These are phyloP conservation scores for Drosophila silvestris DNA, from an alignment of 2,888 invertebrate genomes.

Conservation along the genomic window DNA sequence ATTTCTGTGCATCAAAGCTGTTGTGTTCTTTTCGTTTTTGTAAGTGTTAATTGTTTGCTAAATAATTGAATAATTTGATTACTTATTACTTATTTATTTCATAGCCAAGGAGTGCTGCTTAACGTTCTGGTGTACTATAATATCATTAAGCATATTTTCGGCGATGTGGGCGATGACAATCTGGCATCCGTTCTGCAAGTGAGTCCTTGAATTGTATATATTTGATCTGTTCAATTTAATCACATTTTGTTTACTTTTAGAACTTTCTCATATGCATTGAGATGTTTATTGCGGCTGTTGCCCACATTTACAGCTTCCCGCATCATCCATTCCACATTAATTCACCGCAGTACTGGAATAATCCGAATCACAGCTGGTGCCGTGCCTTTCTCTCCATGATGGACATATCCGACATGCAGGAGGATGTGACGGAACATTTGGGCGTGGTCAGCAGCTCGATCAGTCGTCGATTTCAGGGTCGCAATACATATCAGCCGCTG, in stretches of 20 bases:
- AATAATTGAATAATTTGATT: neutral
- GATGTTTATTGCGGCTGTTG: conserved; percentile 98
- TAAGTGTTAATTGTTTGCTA: conserved; percentile 87
- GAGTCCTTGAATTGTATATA: conserved; percentile 43
- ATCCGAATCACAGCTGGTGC: conserved; percentile 87
- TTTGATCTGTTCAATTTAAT: neutral
- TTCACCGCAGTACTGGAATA: conserved; percentile 86
- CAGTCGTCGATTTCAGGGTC: conserved; percentile 91
- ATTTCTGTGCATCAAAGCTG: conserved; percentile 98
- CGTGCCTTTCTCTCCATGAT: conserved; percentile 96
- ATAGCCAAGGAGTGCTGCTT: conserved; percentile 96
- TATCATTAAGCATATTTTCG: conserved; percentile 91
- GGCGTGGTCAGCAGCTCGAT: conserved; percentile 94
- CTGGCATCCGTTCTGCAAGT: conserved; percentile 94
- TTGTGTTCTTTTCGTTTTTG: conserved; percentile 99
- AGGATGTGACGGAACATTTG: conserved; percentile 96
- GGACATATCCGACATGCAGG: conserved; percentile 97
- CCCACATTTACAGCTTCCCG: conserved; percentile 98
- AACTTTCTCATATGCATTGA: conserved; percentile 98
- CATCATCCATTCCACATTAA: conserved; percentile 92
- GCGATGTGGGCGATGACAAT: conserved; percentile 89
- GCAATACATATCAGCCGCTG: conserved; percentile 90
- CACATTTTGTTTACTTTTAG: conserved; percentile 86
- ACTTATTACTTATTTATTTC: neutral
- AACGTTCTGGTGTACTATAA: conserved; percentile 93